These are phyloP conservation scores for Drosophila tristis DNA, from an alignment of 1,140 invertebrate genomes.

Conservation along the genomic window DNA sequence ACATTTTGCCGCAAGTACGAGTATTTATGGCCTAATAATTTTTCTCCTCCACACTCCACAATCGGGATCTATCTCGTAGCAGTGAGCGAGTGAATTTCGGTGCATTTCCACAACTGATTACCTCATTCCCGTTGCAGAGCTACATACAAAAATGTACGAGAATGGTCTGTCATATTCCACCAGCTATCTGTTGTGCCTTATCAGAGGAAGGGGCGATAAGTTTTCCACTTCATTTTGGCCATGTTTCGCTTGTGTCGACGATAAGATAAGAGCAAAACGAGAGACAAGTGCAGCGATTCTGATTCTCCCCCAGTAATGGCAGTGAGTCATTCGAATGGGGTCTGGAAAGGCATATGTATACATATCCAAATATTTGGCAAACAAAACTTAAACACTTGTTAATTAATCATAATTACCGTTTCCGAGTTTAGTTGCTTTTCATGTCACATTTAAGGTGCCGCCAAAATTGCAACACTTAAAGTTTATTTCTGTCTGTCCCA, in stretches of 20 bases:
- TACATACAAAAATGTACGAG: background rate
- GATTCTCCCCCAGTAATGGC: background rate
- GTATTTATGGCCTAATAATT: conserved; percentile 81
- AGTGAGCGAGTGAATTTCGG: conserved; percentile 45
- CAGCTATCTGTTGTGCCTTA: conserved; percentile 21
- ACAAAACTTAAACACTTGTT: conserved; percentile 31
- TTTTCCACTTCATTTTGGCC: conserved; percentile 63
- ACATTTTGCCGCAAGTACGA: conserved; percentile 70
- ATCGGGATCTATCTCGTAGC: conserved; percentile 47
- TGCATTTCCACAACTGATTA: conserved; percentile 46
- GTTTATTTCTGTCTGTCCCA: background rate
- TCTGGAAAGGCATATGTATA: background rate
- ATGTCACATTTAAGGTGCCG: conserved; percentile 22
- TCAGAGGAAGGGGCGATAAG: conserved; percentile 43
- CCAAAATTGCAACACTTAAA: conserved; percentile 51
- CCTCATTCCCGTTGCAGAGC: conserved; percentile 40
- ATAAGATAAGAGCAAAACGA: conserved; percentile 58
- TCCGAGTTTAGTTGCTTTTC: conserved; percentile 16
- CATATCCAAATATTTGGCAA: conserved; percentile 24
- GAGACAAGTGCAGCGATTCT: conserved; percentile 49
- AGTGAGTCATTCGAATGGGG: conserved; percentile 27
- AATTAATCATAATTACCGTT: conserved; percentile 67
- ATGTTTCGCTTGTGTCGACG: conserved; percentile 47
- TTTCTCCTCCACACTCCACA: conserved; percentile 39
- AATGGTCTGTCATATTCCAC: conserved; percentile 17